Evolutionary conservation across 2,113 vertebrate genomes (phyloP).

Genomic region (Menidia beryllina): DNA sequence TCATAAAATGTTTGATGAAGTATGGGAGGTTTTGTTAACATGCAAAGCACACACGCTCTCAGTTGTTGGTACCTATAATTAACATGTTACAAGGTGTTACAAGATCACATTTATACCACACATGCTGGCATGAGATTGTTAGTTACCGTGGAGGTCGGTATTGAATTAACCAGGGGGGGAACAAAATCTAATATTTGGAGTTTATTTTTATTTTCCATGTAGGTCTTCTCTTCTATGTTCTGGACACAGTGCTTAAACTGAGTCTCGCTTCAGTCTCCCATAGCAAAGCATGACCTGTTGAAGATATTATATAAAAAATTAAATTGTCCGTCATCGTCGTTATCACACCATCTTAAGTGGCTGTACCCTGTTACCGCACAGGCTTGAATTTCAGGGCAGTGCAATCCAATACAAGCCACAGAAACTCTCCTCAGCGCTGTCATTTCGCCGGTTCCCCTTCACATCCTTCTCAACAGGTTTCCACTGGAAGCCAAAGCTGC

Average conservation of each 20-base stretch:
- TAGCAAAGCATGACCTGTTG: slow-evolving; percentile 47
- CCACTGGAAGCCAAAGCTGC: slow-evolving; percentile 56
- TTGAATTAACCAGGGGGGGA: slow-evolving; percentile 26
- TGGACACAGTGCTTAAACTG: slow-evolving; percentile 7
- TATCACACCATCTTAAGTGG: slow-evolving; percentile 85
- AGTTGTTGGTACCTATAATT: slow-evolving; percentile 51
- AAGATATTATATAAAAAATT: slow-evolving; percentile 82
- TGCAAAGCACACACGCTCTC: slow-evolving; percentile 60
- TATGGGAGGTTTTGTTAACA: slow-evolving; percentile 67
- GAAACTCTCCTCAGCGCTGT: slow-evolving; percentile 77
- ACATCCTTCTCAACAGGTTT: slow-evolving; percentile 73
- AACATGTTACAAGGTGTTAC: slow-evolving; percentile 37
- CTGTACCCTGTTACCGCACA: slow-evolving; percentile 80
- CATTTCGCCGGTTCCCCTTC: slow-evolving; percentile 77
- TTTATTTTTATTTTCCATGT: slow-evolving; percentile 5
- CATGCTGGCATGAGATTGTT: slow-evolving; percentile 33
- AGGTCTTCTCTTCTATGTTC: slow-evolving; percentile 6
- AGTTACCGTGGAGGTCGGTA: slow-evolving; percentile 35
- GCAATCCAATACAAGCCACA: slow-evolving; percentile 82
- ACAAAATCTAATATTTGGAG: neutral
- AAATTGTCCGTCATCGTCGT: slow-evolving; percentile 75
- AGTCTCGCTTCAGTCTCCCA: slow-evolving; percentile 6
- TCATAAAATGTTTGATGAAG: slow-evolving; percentile 73
- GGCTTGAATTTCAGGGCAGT: slow-evolving; percentile 80
- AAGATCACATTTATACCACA: slow-evolving; percentile 32